Percentiles rank a stretch among this genome's conserved stretches.
Conservation (phyloP, 2,113 vertebrate species). For the Esox niger region DNA sequence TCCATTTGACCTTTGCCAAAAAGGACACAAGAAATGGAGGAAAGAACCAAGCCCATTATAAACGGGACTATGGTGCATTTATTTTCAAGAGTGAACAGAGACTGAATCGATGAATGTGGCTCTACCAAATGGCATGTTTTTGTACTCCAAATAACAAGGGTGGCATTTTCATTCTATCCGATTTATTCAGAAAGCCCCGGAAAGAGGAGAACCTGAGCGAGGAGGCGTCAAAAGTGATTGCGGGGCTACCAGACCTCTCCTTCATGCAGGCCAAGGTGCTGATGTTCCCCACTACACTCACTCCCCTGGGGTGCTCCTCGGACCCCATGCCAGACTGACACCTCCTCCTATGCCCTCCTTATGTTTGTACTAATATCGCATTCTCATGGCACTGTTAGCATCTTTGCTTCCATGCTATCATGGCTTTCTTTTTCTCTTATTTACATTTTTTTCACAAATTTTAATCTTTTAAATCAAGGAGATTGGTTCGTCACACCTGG, state of each 20-base stretch:
- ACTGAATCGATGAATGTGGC: too few species aligned
- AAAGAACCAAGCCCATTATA: too few species aligned
- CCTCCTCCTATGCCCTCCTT: background rate
- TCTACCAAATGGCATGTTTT: too few species aligned
- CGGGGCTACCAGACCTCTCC: conserved; percentile 88
- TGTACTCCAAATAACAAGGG: too few species aligned
- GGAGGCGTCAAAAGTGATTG: conserved; percentile 89
- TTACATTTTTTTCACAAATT: conserved; percentile 1
- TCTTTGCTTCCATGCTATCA: background rate
- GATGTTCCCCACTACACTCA: conserved; percentile 96
- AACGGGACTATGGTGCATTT: too few species aligned
- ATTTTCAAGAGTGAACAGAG: too few species aligned
- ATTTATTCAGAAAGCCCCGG: conserved; percentile 79
- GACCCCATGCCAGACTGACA: conserved; percentile 57
- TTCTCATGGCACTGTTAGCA: too few species aligned
- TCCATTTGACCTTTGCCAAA: too few species aligned
- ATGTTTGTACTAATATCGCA: background rate
- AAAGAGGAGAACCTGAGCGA: conserved; percentile 92
- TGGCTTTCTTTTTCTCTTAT: background rate
- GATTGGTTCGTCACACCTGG: background rate
- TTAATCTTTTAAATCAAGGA: conserved; percentile 22
- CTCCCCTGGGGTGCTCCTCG: conserved; percentile 74
- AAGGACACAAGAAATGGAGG: too few species aligned
- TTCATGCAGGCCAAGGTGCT: conserved; percentile 99
- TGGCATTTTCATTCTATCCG: background rate